Evolutionary conservation across 2,797 vertebrate species (phyloP), one percentile per base, ranked within the genome.

Genomic region (Gallirallus australis): DNA sequence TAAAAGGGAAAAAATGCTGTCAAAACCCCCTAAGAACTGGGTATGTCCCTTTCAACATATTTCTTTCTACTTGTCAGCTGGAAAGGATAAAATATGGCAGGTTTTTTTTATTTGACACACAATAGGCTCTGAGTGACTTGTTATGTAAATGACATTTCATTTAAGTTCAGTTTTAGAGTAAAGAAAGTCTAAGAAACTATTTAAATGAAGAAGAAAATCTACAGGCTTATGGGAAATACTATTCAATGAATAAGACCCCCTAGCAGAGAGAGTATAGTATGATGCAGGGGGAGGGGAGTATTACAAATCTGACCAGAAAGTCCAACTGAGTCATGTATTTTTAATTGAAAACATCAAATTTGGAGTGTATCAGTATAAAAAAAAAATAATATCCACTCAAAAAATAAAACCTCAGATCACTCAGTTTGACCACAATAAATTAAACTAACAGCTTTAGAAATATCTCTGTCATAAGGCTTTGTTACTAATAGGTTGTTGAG

Each of bases 61-160:
- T 93, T 91, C 30, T 91, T 95, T 90, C 61, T 77, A 24, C 56
- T 66, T 90, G 48, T 91, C 81, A 84, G 8, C 23, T 84, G 64
- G 53, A 89, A 92, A 90, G 48, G 39, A 92, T 75, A 94, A 95
- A 96, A 96, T 92, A 92, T 8, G 21, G 50, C 39, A 92, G 31
- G 1, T 21, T 70, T 84, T 83, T 93, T 91, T 79, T 54, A 90
- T 95, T 91, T 94, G 65, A 84, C 71, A 65, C 54, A 82, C 59
- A 94, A 90, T 82, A 86, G 81, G 3, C 71, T 96, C 70, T 80
- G 79, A 96, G 66, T 72, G 73, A 89, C 79, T 94, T 92, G 86
- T 88, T 92, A 92, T 59, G 39, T 84, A 94, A 97, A 95, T 93
- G 72, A 78, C 18, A 77, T 86, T 86, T 87, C 0, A 0, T 88